A percentile compares a stretch with the other conserved stretches of the same genome.
Conservation (phyloP, 2,888 invertebrate genomes). For the Crioceris asparagi region DNA sequence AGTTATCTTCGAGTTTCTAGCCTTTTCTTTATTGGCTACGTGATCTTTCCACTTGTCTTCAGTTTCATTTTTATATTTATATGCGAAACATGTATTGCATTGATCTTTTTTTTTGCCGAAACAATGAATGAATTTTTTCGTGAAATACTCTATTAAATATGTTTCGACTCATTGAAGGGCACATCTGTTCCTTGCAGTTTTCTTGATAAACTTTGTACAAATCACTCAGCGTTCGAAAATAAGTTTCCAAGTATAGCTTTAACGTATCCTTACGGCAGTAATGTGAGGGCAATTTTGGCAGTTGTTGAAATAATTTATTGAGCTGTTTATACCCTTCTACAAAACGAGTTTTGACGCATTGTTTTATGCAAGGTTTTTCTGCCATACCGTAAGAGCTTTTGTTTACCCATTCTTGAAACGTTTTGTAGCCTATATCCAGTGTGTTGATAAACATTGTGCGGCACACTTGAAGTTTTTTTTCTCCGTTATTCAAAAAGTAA, state of each 20-base stretch:
- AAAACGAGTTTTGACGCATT: no score
- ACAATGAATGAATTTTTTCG: slow-evolving; percentile 11
- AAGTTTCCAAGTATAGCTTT: slow-evolving; percentile 16
- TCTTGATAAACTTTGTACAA: slow-evolving; percentile 13
- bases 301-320: no score
- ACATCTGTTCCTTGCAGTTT: slow-evolving; percentile 10
- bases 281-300: no score
- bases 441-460: no score
- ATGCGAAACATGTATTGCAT: slow-evolving; percentile 8
- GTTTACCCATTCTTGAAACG: no score
- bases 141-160: slow-evolving; percentile 12
- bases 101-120: slow-evolving; percentile 17
- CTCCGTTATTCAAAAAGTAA: no score
- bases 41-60: slow-evolving; percentile 3
- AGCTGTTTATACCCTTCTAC: no score
- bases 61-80: slow-evolving; percentile 3
- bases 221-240: slow-evolving; percentile 12
- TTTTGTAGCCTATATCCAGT: no score
- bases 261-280: no score
- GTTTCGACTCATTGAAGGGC: slow-evolving; percentile 10
- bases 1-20: slow-evolving; percentile 10
- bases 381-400: no score
- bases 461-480: no score
- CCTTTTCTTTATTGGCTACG: slow-evolving; percentile 12
- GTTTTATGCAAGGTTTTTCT: no score